Evolutionary conservation across 2,113 vertebrate species (phyloP), one percentile per base, ranked within the genome.

Genomic region (Cinclus cinclus): DNA sequence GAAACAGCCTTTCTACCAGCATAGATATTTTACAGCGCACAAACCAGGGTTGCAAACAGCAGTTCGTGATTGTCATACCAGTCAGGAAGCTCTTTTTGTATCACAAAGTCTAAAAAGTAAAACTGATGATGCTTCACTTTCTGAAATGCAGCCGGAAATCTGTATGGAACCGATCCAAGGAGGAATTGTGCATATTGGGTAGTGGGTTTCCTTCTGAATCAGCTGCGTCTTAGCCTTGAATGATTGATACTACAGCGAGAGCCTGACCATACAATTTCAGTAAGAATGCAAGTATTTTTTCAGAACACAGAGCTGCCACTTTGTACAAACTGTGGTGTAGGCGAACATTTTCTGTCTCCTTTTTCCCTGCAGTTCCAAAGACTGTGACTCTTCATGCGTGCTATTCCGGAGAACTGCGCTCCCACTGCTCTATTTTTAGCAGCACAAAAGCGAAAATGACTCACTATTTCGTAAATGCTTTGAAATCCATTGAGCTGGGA

Each of bases 41-140:
- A 91, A 83, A 71, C 58, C 42, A 58, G 33, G 68, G 87, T 94
- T 58, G 46, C 35, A 63, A 78, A 68, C 75, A 82, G 71, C 46
- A 69, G 59, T 28, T 52, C 28, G 50, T 59, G n/a, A 53, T 7
- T 63, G 30, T 59, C 91, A 85, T 35, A 90, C 55, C 41, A 68
- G 31, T 44, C 65, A 47, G 44, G 83, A 73, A 58, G 18, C 30
- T 88, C 47, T 44, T 56, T 83, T 52, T 37, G 52, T 52, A 75
- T 52, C 22, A 33, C 20, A 91, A 65, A 13, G 39, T 50, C 42
- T 74, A 79, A 91, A 92, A 93, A 96, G 62, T n/a, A 92, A 83
- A 91, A 63, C 18, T 18, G 74, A 64, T 77, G n/a, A 60, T 93
- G 75, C n/a, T 96, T 82, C 55, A 18, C 60, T 90, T 90, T 79